Evolutionary conservation across 2,797 vertebrate genomes (phyloP), one percentile per base, ranked within the genome.

Genomic region (Lagorchestes hirsutus): DNA sequence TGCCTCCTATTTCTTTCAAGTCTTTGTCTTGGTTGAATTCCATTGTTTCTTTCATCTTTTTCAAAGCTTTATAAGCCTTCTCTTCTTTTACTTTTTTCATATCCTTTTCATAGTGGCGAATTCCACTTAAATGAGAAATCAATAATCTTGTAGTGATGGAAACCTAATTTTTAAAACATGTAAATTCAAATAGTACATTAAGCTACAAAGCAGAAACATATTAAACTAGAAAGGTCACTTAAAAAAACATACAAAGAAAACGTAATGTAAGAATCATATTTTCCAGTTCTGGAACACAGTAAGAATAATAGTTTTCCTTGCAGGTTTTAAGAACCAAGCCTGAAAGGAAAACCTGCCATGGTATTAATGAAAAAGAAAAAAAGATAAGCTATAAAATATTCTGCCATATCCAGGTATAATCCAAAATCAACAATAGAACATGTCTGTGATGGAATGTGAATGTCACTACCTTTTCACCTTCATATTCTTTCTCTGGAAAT

Each of bases 91-190:
- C 99, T 98, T 99, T 99, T 95, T 99, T 98, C 93, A 98, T 97
- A 94, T 99, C 99, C 98, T 99, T 99, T 97, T 99, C 99, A 95
- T 99, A 99, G 97, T 99, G 99, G 91, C 99, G 99, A 97, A 99
- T 99, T 34, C 99, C 99, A 98, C 99, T 99, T 97, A 99, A 98
- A 95, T 99, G 99, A 62, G 99, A 99, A 96, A 99, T 98, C 94
- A 99, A 97, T 98, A 99, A 98, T 91, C 99, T 99, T 55, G 99
- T 98, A 11, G 99, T 99, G 98, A 99, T 99, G 29, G 98, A 98
- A 90, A 99, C 99, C 99, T 99, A 98, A 93, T 93, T 93, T 31
- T 54, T 95, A 96, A 91, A 97, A 97, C 91, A 92, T 58, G 18
- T 96, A 56, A 29, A 97, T 91, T 93, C 56, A 95, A 90, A 93